Base-by-base conservation (phyloP, 2,113 vertebrate genomes). In the Notarius quadriscutis region DNA sequence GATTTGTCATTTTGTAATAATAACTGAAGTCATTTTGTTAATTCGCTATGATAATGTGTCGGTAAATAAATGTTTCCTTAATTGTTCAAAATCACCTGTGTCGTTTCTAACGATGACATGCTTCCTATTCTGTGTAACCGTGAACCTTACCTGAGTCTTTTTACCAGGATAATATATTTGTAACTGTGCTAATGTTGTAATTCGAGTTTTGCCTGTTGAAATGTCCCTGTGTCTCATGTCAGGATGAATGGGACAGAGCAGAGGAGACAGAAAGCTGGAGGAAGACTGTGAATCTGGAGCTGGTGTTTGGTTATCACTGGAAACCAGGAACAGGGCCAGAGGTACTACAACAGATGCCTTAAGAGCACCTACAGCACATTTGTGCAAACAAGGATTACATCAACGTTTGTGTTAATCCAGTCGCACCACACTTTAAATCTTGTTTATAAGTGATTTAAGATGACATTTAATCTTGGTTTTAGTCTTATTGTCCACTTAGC, bases 291-390 rank as follows among this genome's bases (percentile, higher is more conserved):
- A 96, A 97, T 91, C 95, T 99, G 90, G 98, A 99, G 94, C 94
- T 99, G 30, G 97, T 99, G 91, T 99, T 99, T 93, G 98, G 98
- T 84, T 98, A 97, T 92, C 98, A 99, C 92, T 96, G 97, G 95
- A 99, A 99, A 93, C 95, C 97, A 0, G 98, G 96, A 93, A 97
- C 84, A 1, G 95, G 97, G 50, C 94, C 93, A 87, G 93, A 96
- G 95, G 98, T 99, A 96, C 94, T 92, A 96, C 94, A 92, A 92
- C 8, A 63, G 5, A n/a, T 55, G 41, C 75, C 87, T 58, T 20
- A 58, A 78, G 57, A 83, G 85, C 57, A 55, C 10, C 83, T 72
- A 34, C 0, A 1, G 10, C 53, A 34, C 27, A 57, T 80, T 57
- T 80, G n/a, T 30, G 51, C 14, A 79, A 57, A 30, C 53, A 80